Evolutionary conservation across 2,113 vertebrate species (phyloP), one percentile per base, ranked within the genome.

Genomic region (Anolis carolinensis): DNA sequence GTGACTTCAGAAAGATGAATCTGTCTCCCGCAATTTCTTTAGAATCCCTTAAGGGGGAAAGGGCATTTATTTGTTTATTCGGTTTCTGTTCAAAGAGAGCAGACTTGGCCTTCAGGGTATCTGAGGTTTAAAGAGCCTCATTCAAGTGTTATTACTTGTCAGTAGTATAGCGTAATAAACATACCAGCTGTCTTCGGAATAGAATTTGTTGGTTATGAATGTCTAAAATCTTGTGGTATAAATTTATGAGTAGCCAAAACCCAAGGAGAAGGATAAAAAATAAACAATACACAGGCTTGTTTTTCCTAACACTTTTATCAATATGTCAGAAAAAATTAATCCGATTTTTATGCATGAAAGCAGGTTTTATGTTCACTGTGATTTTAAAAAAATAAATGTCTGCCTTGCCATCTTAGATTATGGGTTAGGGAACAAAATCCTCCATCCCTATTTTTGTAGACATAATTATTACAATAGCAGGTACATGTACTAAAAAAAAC

Each of bases 341-440:
- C 36, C 55, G 65, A 27, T 32, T 55, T 10, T 83, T 84, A 87
- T 89, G 89, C 94, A 93, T 92, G 92, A 89, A 93, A 92, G 90
- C 70, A 89, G 8, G 73, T 88, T 94, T 89, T 86, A 90, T 92
- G 88, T 91, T 96, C 89, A 88, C 59, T 81, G 92, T 90, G 90
- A 91, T 30, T 30, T 11, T 9, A 23, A 11, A 7, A 95, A 93
- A 36, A 8, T 70, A 34, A 92, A 87, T 93, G 94, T 90, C 94
- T 94, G 92, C 94, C 93, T 94, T 93, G 92, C 89, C 90, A 91
- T 25, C 67, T 93, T 84, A 91, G 85, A 94, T 32, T 88, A 90
- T 79, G 93, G 90, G 67, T 94, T 88, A 92, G 92, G 84, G 93
- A 85, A 86, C 90, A 75, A 87, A 76, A 83, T 93, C 93, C 73